Evolutionary conservation across 2,797 vertebrate species (phyloP).

Genomic region (Microctenopoma steveboyesi): DNA sequence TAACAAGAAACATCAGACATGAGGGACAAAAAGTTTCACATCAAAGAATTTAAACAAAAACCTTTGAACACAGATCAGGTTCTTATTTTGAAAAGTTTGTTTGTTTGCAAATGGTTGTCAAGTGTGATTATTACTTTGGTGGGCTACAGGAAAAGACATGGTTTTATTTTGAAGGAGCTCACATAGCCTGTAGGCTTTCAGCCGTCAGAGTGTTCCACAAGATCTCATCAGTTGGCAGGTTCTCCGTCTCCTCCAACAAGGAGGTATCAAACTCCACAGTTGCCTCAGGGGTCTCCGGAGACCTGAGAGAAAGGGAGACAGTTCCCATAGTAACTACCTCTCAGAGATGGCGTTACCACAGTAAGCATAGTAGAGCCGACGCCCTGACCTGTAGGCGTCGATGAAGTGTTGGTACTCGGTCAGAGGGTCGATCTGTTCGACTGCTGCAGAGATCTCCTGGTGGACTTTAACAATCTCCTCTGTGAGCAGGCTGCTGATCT

Average conservation of each 20-base stretch:
- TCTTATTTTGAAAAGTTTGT: too few relatives aligned
- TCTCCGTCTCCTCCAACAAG: conserved; percentile 93
- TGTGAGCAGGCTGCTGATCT: conserved; percentile 94
- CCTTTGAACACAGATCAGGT: too few relatives aligned
- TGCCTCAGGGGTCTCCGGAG: conserved; percentile 87
- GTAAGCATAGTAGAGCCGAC: not conserved
- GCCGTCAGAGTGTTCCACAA: conserved; percentile 98
- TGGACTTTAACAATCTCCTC: conserved; percentile 95
- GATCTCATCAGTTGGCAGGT: conserved; percentile 94
- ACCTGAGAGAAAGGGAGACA: conserved; percentile 75
- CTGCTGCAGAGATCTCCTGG: conserved; percentile 91
- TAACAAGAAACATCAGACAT: too few relatives aligned
- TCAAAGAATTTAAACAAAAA: too few relatives aligned
- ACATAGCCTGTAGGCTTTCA: conserved; percentile 92
- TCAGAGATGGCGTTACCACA: fast-evolving
- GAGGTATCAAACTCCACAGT: conserved; percentile 91
- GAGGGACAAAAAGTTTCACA: too few relatives aligned
- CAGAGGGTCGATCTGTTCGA: conserved; percentile 92
- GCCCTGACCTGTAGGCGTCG: conserved; percentile 88
- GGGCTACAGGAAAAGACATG: not conserved
- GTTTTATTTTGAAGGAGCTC: conserved; percentile 53
- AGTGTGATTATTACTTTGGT: not conserved
- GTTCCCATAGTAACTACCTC: not conserved
- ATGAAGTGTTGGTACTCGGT: conserved; percentile 95
- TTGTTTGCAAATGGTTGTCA: too few relatives aligned